These are phyloP conservation scores for Dicrostonyx torquatus DNA, from an alignment of 2,797 vertebrate species.

Conservation along the genomic window DNA sequence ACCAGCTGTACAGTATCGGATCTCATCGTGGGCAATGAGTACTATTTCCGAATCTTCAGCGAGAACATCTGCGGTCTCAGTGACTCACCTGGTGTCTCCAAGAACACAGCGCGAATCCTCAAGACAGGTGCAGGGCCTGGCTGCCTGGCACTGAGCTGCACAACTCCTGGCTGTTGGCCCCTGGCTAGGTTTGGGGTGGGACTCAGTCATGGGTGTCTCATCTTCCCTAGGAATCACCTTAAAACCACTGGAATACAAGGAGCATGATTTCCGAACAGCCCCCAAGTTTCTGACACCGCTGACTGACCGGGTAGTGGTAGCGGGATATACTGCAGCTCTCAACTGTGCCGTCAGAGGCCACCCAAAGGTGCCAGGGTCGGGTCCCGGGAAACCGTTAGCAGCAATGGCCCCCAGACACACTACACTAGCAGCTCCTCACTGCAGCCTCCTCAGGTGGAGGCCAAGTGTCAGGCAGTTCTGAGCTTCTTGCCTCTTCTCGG, in stretches of 20 bases:
- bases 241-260: conserved; percentile 86
- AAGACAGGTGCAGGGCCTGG: conserved; percentile 88
- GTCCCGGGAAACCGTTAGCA: neutral
- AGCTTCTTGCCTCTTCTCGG: neutral
- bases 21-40: conserved; percentile 95
- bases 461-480: neutral
- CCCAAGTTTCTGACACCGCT: conserved; percentile 93
- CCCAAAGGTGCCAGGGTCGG: conserved; percentile 88
- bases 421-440: neutral
- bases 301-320: conserved; percentile 90
- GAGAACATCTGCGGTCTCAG: conserved; percentile 94
- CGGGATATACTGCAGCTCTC: conserved; percentile 92
- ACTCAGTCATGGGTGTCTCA: accelerated
- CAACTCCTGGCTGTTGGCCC: no score
- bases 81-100: conserved; percentile 88
- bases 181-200: neutral
- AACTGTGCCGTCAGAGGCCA: conserved; percentile 92
- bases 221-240: conserved; percentile 83
- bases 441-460: neutral
- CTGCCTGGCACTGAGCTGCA: neutral
- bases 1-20: conserved; percentile 93
- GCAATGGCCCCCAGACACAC: neutral
- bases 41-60: conserved; percentile 91
- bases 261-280: conserved; percentile 87
- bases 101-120: conserved; percentile 91